A percentile compares a stretch with the other conserved stretches of the same genome.
Conservation (phyloP, 2,797 vertebrate species). For the Brotula barbata region DNA sequence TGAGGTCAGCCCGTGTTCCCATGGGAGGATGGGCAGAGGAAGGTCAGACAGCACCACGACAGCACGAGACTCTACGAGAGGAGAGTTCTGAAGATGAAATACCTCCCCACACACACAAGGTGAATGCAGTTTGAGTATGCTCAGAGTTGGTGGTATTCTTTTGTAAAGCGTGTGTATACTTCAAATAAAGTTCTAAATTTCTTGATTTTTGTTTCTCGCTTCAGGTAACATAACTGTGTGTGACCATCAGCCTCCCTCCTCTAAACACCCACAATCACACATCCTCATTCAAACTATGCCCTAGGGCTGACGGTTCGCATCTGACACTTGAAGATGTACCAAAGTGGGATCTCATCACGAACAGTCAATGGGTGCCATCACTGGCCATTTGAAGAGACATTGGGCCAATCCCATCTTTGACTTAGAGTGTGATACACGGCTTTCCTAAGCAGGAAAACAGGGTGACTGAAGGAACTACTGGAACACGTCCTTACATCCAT, state of each 20-base stretch:
- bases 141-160: not conserved
- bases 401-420: not conserved
- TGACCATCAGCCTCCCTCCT: slow-evolving; percentile 11
- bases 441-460: slow-evolving; percentile 23
- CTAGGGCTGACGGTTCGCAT: slow-evolving; percentile 19
- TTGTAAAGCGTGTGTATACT: not conserved
- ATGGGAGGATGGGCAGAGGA: slow-evolving; percentile 97
- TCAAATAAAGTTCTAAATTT: not conserved
- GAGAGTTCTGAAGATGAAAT: slow-evolving; percentile 94
- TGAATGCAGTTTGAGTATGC: slow-evolving; percentile 47
- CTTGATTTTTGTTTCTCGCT: slow-evolving; percentile 37
- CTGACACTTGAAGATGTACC: slow-evolving; percentile 22
- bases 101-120: slow-evolving; percentile 93
- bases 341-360: slow-evolving; percentile 9
- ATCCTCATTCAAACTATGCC: slow-evolving; percentile 14
- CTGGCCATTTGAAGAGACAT: slow-evolving; percentile 7
- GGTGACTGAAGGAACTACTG: slow-evolving; percentile 31
- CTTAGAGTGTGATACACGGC: not conserved
- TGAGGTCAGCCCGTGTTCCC: slow-evolving; percentile 86
- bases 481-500: slow-evolving; percentile 39
- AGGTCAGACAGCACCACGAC: slow-evolving; percentile 75
- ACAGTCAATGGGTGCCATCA: slow-evolving; percentile 20
- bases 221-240: slow-evolving; percentile 74
- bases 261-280: slow-evolving; percentile 5
- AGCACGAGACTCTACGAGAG: slow-evolving; percentile 90